Base-by-base conservation (phyloP, 1,140 invertebrate species). In the Drosophila virilis region DNA sequence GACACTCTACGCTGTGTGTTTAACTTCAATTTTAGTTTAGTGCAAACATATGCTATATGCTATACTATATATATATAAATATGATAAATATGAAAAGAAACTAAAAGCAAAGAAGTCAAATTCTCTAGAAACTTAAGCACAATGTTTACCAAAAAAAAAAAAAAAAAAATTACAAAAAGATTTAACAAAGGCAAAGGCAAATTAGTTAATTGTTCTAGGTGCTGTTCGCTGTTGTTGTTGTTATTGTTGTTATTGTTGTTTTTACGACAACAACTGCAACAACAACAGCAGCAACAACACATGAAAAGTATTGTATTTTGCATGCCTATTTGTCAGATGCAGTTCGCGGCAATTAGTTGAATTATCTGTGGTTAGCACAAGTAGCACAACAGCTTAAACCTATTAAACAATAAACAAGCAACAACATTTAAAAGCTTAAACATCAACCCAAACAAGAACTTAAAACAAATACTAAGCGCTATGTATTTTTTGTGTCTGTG, bases 71-170 rank as follows among this genome's bases (percentile, higher is more conserved):
- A 69, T 32, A 57, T 13, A 45, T 33, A 58, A 38, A 69, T 59
- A 28, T 61, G 12, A 43, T 5, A 35, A 32, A 32, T 33, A 33
- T 13, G 3, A 28, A 28, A 5, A 62, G 46, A 64, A 38, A 43
- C 55, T 40, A 59, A 69, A 82, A 77, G 84, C 54, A 89, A 89
- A 80, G 79, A 88, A 89, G 84, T 89, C 84, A 89, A 89, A 89
- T 89, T 89, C 80, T 78, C 57, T 89, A 89, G 85, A 67, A 50
- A 50, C 59, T 71, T 89, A 88, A 89, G 84, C 73, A 77, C 55
- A 75, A 73, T 78, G 55, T 84, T 71, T 89, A 89, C 84, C 84
- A 89, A 89, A 88, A 79, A 59, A n/a, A 57, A 22, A n/a, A 57
- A 22, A 22, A 22, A 22, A 22, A 22, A 22, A 17, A 17, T 17